Conservation (phyloP, 2,113 vertebrate species). For the Scomber scombrus region DNA sequence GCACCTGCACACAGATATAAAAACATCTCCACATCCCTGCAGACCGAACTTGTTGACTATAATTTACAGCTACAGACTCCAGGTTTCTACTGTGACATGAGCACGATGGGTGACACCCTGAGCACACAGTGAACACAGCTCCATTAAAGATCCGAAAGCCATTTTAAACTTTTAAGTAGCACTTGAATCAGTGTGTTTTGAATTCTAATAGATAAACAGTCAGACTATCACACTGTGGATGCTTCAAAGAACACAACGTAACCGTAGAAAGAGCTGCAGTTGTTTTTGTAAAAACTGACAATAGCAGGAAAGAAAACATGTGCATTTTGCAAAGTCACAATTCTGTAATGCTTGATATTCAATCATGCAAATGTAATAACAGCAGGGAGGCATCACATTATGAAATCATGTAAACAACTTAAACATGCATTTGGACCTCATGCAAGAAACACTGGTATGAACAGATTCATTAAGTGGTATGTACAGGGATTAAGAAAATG, state of each 20-base stretch:
- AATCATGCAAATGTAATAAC: background rate
- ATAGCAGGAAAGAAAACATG: conserved; percentile 8
- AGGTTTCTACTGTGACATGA: conserved; percentile 5
- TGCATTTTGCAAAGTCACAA: background rate
- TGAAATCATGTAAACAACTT: background rate
- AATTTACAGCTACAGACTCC: background rate
- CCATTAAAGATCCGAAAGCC: conserved; percentile 20
- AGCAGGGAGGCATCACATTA: background rate
- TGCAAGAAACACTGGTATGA: too few species aligned
- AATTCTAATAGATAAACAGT: conserved; percentile 14
- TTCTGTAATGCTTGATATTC: background rate
- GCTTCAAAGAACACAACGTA: conserved; percentile 15
- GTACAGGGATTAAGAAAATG: too few species aligned
- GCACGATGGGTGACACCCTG: background rate
- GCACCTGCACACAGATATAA: conserved; percentile 9
- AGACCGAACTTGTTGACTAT: background rate
- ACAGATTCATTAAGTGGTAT: too few species aligned
- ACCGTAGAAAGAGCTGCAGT: conserved; percentile 3
- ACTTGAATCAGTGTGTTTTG: conserved; percentile 8
- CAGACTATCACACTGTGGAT: background rate
- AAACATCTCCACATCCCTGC: background rate
- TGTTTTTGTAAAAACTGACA: conserved; percentile 9
- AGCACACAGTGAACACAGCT: background rate
- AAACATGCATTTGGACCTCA: too few species aligned
- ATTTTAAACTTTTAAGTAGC: conserved; percentile 25